A percentile compares a stretch with the other conserved stretches of the same genome.
Evolutionary conservation across 1,140 invertebrate genomes (phyloP).

Genomic region (Ctenoplectra terminalis): DNA sequence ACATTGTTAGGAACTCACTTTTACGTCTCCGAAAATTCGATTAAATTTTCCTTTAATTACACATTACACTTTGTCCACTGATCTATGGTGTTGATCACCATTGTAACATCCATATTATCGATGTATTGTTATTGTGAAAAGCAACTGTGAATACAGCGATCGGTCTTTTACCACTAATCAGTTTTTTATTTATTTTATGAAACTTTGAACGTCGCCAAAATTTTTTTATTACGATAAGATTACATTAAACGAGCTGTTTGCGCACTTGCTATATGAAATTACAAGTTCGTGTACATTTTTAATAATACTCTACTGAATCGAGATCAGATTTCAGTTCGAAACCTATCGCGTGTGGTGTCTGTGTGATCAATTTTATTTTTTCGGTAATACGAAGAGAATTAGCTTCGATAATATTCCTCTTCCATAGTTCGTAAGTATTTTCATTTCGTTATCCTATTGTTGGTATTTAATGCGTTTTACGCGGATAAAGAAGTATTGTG

Average conservation of each 20-base stretch:
- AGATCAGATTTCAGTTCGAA: not conserved
- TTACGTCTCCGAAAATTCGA: not conserved
- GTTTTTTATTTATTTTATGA: not conserved
- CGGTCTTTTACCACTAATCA: not conserved
- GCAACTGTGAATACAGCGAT: not conserved
- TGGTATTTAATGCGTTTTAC: not conserved
- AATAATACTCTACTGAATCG: not conserved
- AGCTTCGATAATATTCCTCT: not conserved
- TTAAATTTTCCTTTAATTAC: not conserved
- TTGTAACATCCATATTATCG: too few relatives aligned
- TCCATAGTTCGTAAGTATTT: not conserved
- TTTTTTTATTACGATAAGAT: not conserved
- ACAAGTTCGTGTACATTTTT: not conserved
- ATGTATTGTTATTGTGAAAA: not conserved
- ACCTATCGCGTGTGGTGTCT: not conserved
- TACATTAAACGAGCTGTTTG: not conserved
- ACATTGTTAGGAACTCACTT: not conserved
- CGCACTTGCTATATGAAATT: not conserved
- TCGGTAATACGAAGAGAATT: too few relatives aligned
- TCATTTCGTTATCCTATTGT: not conserved
- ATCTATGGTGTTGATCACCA: not conserved
- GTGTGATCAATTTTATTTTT: not conserved
- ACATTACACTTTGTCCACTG: not conserved
- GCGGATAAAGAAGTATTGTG: not conserved
- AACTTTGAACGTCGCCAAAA: not conserved